Conservation (phyloP, 2,888 invertebrate species). For the Rhogogaster chlorosoma region DNA sequence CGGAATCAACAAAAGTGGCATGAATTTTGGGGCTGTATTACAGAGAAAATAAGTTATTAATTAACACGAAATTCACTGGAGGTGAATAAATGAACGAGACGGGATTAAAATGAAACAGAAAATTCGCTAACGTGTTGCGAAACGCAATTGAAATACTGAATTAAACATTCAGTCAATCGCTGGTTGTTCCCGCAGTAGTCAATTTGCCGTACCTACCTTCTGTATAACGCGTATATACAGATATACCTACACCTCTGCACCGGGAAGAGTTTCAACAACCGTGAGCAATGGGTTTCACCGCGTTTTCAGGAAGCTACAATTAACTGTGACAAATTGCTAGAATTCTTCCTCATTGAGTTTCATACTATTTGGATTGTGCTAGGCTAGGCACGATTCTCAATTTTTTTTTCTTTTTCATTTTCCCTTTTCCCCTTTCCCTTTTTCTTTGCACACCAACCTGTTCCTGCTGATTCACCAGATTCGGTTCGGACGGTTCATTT, state of each 20-base stretch:
- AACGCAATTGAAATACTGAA: constrained; percentile 12
- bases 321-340: constrained; percentile 20
- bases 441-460: constrained; percentile 2
- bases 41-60: neutral
- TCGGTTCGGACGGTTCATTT: neutral
- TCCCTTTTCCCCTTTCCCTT: neutral
- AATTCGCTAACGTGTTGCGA: neutral
- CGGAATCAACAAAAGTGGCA: constrained; percentile 14
- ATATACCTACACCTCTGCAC: neutral
- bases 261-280: neutral
- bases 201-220: neutral
- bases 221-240: neutral
- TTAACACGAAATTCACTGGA: neutral
- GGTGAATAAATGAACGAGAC: neutral
- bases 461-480: constrained; percentile 37
- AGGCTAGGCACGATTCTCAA: constrained; percentile 21
- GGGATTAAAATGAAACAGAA: neutral
- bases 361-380: neutral
- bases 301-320: constrained; percentile 22
- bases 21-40: neutral
- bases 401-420: constrained; percentile 33
- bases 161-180: constrained; percentile 12
- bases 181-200: neutral
- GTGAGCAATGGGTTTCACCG: constrained; percentile 9
- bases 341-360: constrained; percentile 17